phyloP scores from a whole-genome alignment of 2,113 vertebrate genomes.

The Todiramphus saurophagus region DNA sequence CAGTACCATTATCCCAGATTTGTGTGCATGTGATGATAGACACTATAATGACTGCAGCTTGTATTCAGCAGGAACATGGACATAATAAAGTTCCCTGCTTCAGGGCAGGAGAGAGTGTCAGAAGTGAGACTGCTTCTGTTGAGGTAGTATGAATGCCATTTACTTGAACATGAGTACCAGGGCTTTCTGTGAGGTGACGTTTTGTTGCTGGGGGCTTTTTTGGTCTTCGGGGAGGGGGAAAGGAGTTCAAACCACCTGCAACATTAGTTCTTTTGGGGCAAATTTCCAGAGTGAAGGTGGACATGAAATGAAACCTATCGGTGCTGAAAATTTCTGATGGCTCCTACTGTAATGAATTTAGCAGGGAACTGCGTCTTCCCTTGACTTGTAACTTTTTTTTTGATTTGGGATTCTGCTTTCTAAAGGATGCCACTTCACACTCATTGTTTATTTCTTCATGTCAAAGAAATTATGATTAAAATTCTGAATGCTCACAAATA shows the following conservation, averaged over 20 bases:
- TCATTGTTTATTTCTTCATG: slow-evolving; percentile 59
- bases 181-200: not conserved
- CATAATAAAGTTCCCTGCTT: not conserved
- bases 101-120: not conserved
- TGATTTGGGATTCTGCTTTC: slow-evolving; percentile 51
- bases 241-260: slow-evolving; percentile 19
- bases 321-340: slow-evolving; percentile 59
- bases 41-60: not conserved
- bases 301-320: slow-evolving; percentile 64
- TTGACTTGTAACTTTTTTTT: not conserved
- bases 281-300: slow-evolving; percentile 42
- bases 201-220: not conserved
- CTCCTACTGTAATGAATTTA: slow-evolving; percentile 68
- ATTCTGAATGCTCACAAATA: slow-evolving; percentile 44
- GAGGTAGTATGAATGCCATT: not conserved
- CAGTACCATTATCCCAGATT: not conserved
- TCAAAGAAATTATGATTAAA: slow-evolving; percentile 59
- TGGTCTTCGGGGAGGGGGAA: not conserved
- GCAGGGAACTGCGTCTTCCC: slow-evolving; percentile 42
- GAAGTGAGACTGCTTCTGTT: not conserved
- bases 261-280: slow-evolving; percentile 25
- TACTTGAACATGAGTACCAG: not conserved
- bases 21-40: rapidly evolving
- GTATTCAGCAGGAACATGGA: not conserved
- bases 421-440: slow-evolving; percentile 29